Base-by-base conservation (phyloP, 2,888 invertebrate genomes). In the Tricholauxania praeusta region DNA sequence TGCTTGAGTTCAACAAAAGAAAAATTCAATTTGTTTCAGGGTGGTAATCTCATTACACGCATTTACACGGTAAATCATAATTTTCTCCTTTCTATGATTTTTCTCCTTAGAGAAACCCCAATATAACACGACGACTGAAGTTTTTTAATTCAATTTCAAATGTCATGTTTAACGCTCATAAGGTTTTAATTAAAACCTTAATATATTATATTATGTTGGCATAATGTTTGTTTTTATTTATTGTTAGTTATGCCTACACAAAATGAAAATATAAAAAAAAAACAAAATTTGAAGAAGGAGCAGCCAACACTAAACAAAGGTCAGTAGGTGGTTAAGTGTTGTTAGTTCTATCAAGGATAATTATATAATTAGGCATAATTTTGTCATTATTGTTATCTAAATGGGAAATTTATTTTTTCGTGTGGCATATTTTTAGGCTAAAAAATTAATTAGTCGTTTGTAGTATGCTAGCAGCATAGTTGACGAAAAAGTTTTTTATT, bases 381-480 rank as follows among this genome's bases (percentile, higher is more conserved):
- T 52, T 49, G 22, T 51, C 65, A 51, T 65, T 65, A 64, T 48
- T 49, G 15, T 28, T 64, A 62, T 62, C 60, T 62, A 39, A 62
- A 62, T 62, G 60, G 60, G 39, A 62, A 62, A 62, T 62, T 22
- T 32, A 62, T 22, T n/a, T 32, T 32, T 62, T 28, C 32, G 17
- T 47, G 60, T 39, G 47, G 39, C 60, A 62, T 62, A 62, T n/a
- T 62, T 15, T 39, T 62, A 57, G 57, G 28, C 12, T 12, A 15
- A 22, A 28, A 57, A 57, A 57, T 28, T 6, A 10, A 57, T 55
- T 55, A 55, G 28, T 12, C 22, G 22, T 15, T 15, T 8, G 28
- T 15, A 57, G 12, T 7, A 28, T 12, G 28, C 28, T 4, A 22
- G 57, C 6, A 19, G 15, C 19, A 19, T 10, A 28, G 28, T 28